A percentile compares a stretch with the other conserved stretches of the same genome.
phyloP scores from a whole-genome alignment of 2,113 vertebrate genomes.

The Ochotona princeps region DNA sequence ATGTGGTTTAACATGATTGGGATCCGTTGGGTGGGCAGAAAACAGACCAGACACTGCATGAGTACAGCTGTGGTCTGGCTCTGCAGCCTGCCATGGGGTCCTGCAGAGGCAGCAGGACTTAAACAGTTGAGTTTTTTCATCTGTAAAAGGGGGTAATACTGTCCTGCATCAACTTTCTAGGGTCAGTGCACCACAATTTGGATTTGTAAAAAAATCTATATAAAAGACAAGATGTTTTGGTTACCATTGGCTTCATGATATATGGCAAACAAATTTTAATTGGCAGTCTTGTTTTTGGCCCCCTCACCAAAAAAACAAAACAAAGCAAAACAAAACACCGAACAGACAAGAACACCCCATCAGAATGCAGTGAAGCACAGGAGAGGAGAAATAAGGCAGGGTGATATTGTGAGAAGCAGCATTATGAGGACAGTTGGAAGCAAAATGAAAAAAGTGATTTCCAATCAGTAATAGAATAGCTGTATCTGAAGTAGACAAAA shows the following conservation, averaged over 20 bases:
- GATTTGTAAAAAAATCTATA: slow-evolving; percentile 50
- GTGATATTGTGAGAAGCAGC: slow-evolving; percentile 31
- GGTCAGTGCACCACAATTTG: slow-evolving; percentile 67
- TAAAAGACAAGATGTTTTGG: slow-evolving; percentile 66
- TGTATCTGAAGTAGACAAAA: slow-evolving; percentile 32
- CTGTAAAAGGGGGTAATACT: slow-evolving; percentile 80
- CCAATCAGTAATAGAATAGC: background rate
- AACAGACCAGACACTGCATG: background rate
- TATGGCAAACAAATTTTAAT: slow-evolving; percentile 49
- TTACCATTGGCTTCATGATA: slow-evolving; percentile 68
- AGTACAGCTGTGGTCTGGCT: background rate
- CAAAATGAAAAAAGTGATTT: slow-evolving; percentile 45
- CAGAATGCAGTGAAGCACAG: background rate
- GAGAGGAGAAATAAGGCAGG: background rate
- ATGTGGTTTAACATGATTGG: background rate
- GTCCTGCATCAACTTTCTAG: slow-evolving; percentile 64
- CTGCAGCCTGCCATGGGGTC: background rate
- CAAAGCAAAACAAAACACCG: background rate
- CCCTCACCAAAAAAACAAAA: slow-evolving; percentile 69
- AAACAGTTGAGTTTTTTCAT: slow-evolving; percentile 76
- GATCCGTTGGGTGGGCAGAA: background rate
- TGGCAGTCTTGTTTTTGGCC: slow-evolving; percentile 62
- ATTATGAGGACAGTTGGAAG: background rate
- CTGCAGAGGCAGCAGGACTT: background rate
- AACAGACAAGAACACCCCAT: background rate